Conservation (phyloP, 2,888 invertebrate species). For the Anodontia alba region DNA sequence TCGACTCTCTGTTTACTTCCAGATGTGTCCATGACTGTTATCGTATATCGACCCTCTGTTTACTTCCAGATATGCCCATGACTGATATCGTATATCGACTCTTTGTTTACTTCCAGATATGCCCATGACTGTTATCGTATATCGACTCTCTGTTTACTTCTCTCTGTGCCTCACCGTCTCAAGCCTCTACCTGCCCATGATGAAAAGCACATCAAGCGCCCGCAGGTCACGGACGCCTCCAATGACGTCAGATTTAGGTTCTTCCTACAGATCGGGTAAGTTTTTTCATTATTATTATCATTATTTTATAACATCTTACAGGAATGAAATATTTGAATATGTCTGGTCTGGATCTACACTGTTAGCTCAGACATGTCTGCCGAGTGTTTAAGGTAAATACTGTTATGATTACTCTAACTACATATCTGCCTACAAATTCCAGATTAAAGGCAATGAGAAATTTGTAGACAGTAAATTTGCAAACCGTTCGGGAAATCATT, state of each 20-base stretch:
- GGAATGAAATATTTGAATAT: too few relatives aligned
- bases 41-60: too few relatives aligned
- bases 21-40: too few relatives aligned
- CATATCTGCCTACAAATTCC: too few relatives aligned
- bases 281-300: neutral
- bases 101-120: slow-evolving; percentile 46
- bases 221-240: slow-evolving; percentile 25
- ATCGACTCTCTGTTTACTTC: slow-evolving; percentile 57
- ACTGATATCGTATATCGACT: slow-evolving; percentile 50
- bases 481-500: too few relatives aligned
- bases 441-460: too few relatives aligned
- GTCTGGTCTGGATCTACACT: too few relatives aligned
- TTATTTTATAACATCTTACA: neutral
- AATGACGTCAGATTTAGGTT: slow-evolving; percentile 7
- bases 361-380: too few relatives aligned
- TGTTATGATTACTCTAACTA: too few relatives aligned
- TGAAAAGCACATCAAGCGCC: slow-evolving; percentile 35
- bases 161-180: slow-evolving; percentile 58
- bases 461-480: too few relatives aligned
- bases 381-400: too few relatives aligned
- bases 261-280: slow-evolving; percentile 42
- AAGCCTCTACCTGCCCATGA: slow-evolving; percentile 55
- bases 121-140: slow-evolving; percentile 58
- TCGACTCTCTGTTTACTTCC: too few relatives aligned
- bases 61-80: slow-evolving; percentile 58